Base-by-base conservation (phyloP, 2,113 vertebrate genomes). In the Hemiscyllium ocellatum region DNA sequence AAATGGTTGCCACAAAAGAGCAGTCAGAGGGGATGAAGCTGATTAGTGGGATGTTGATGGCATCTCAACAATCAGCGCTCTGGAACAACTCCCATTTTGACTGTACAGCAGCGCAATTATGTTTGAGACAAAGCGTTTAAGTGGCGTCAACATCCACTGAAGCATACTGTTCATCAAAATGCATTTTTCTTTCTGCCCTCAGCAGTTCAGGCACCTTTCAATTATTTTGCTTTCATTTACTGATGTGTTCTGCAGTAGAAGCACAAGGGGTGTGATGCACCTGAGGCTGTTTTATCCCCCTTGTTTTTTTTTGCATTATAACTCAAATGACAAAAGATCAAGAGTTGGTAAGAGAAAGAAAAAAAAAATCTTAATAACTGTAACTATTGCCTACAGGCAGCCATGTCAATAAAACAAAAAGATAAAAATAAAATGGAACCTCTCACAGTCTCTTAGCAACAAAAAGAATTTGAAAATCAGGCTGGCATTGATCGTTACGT, bases 201-300 rank as follows among this genome's bases (percentile, higher is more conserved):
- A 47, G 20, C 68, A 50, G 37, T 70, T 94, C 93, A 94, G 93
- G n/a, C 93, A 69, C 17, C 37, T 70, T 94, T 94, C 93, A 94
- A 94, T 94, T 94, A 94, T 42, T 94, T 94, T 50, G 19, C 33
- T 68, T 70, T 70, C 22, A 22, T 70, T 94, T 68, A 15, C 65
- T 94, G 20, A 94, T 37, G 42, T 22, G 66, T 4, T 68, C n/a
- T 42, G 65, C 90, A 5, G 17, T 22, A 19, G 61, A 68, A 68
- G 6, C 2, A 70, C 24, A 13, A 13, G 87, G 33, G 52, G 87
- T 1, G 87, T 61, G 87, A 90, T 13, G 26, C 6, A 33, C 87
- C 87, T 19, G 26, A 29, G 66, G 61, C 12, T 15, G 0, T 13
- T 4, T 47, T 70, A 13, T 94, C 19, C 7, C 22, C 13, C 89